These are phyloP conservation scores for Dallia pectoralis DNA, from an alignment of 2,797 vertebrate species.

Conservation along the genomic window DNA sequence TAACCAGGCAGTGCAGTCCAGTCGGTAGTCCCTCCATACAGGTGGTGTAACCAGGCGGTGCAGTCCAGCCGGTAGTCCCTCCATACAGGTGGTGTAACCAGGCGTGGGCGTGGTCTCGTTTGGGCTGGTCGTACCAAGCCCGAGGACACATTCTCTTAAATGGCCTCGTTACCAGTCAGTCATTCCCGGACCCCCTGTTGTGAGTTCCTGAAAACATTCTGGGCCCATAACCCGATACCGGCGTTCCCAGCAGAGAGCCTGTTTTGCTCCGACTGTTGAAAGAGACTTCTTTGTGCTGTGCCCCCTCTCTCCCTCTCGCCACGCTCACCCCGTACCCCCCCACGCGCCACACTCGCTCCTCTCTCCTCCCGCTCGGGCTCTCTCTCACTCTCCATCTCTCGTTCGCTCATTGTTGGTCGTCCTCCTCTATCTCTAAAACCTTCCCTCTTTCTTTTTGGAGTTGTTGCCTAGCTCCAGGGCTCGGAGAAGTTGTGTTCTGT, in stretches of 20 bases:
- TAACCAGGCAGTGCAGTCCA: too few species aligned
- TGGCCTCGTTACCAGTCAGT: constrained; percentile 10
- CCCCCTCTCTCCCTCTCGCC: background rate
- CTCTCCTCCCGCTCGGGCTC: background rate
- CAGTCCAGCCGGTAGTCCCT: background rate
- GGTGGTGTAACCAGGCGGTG: background rate
- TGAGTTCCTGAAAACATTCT: constrained; percentile 33
- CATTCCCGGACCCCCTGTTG: constrained; percentile 10
- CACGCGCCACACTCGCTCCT: background rate
- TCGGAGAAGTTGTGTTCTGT: constrained; percentile 18
- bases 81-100: background rate
- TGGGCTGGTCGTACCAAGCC: background rate
- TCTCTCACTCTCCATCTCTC: background rate
- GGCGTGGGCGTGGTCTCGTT: background rate
- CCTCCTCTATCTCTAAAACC: constrained; percentile 4
- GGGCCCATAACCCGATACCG: constrained; percentile 42
- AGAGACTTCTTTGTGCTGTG: constrained; percentile 47
- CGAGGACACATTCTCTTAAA: constrained; percentile 1
- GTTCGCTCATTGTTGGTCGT: background rate
- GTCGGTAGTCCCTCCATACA: too few species aligned
- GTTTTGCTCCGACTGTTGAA: constrained; percentile 36
- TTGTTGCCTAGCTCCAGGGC: constrained; percentile 22
- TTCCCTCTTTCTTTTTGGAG: constrained; percentile 12
- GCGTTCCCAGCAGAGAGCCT: constrained; percentile 41
- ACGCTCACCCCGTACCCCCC: background rate